Percentiles rank a stretch among this genome's conserved stretches.
Conservation (phyloP, 2,113 vertebrate genomes). For the Cephalophus harveyi region DNA sequence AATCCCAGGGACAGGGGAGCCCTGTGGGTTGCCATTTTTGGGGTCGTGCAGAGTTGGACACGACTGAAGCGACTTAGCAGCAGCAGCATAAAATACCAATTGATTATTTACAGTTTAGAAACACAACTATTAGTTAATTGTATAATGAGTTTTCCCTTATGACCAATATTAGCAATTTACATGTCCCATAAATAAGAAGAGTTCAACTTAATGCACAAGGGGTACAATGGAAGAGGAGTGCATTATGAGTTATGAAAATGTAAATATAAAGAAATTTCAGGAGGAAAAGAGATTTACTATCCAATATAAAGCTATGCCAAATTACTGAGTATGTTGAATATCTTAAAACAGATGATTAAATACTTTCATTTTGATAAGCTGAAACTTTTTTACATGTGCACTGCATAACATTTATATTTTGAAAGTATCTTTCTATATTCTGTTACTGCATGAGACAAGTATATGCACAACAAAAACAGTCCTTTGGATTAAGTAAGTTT, state of each 20-base stretch:
- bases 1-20: background rate
- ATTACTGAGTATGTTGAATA: background rate
- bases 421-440: background rate
- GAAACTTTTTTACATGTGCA: background rate
- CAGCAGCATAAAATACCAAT: background rate
- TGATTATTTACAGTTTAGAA: background rate
- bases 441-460: background rate
- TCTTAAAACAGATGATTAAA: background rate
- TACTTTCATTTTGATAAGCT: background rate
- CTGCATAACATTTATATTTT: background rate
- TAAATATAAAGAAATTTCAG: background rate
- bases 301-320: background rate
- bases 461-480: background rate
- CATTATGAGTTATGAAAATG: background rate
- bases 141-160: background rate
- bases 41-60: fast-evolving
- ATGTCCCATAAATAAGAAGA: background rate
- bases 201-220: background rate
- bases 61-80: background rate
- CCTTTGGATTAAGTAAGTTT: background rate
- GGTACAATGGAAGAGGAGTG: background rate
- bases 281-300: background rate
- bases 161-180: background rate
- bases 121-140: background rate
- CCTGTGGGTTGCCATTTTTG: background rate